These are phyloP conservation scores for Anguilla marmorata DNA, from an alignment of 2,797 vertebrate species.

Conservation along the genomic window DNA sequence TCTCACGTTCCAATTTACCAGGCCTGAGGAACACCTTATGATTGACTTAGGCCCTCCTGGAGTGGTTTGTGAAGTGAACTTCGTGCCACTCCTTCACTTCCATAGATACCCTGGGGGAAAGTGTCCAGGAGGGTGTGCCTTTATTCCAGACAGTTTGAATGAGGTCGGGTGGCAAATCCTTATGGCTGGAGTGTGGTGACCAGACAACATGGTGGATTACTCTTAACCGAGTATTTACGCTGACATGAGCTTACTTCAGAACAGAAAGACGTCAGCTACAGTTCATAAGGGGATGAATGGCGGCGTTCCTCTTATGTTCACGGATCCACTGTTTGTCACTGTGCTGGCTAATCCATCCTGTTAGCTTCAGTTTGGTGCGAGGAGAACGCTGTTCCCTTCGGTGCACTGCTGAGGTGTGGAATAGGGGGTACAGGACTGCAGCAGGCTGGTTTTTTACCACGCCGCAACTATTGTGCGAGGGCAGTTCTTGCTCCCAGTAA, in stretches of 20 bases:
- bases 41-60: background rate
- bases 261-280: too few relatives aligned
- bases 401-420: background rate
- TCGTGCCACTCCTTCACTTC: background rate
- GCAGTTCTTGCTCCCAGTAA: slow-evolving; percentile 49
- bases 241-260: too few relatives aligned
- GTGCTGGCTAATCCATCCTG: background rate
- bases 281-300: too few relatives aligned
- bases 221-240: too few relatives aligned
- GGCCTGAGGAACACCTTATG: background rate
- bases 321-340: background rate
- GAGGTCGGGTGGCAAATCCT: background rate
- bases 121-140: background rate
- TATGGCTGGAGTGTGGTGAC: background rate
- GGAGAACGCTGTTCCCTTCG: background rate
- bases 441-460: slow-evolving; percentile 49
- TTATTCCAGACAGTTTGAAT: background rate
- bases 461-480: slow-evolving; percentile 47
- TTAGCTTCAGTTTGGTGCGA: background rate
- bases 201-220: background rate
- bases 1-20: background rate
- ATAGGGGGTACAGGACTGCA: background rate
- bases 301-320: background rate
- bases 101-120: background rate
- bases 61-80: background rate